These are phyloP conservation scores for Cydia strobilella DNA, from an alignment of 1,140 invertebrate species.

Conservation along the genomic window DNA sequence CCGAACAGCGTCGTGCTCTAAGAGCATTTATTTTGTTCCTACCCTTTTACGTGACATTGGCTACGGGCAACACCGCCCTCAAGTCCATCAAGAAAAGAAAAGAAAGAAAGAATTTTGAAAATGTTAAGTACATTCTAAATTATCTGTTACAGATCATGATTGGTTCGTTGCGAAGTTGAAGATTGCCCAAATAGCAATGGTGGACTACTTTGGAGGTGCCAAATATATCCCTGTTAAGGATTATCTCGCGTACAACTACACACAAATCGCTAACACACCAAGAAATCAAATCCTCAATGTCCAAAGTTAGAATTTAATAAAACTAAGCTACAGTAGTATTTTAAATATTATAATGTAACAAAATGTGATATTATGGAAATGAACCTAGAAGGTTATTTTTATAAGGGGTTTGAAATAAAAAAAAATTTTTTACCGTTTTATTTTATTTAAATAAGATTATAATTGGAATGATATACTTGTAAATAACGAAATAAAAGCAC, in stretches of 20 bases:
- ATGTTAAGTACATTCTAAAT: slow-evolving; percentile 7
- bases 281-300: neutral
- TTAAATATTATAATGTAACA: neutral
- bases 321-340: slow-evolving; percentile 26
- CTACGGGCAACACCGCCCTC: no score
- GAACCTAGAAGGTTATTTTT: slow-evolving; percentile 29
- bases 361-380: slow-evolving; percentile 29
- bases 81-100: no score
- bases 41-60: no score
- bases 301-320: neutral
- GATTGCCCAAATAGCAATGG: slow-evolving; percentile 84
- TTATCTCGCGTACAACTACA: slow-evolving; percentile 80
- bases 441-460: slow-evolving; percentile 18
- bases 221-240: slow-evolving; percentile 83
- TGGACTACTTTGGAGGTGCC: slow-evolving; percentile 90
- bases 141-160: slow-evolving; percentile 83
- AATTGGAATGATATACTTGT: slow-evolving; percentile 6
- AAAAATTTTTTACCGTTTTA: neutral
- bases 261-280: slow-evolving; percentile 50
- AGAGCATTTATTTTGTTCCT: no score
- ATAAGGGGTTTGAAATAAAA: slow-evolving; percentile 24
- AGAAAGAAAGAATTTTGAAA: no score
- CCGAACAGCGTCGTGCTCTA: no score
- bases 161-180: slow-evolving; percentile 89
- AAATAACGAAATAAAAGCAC: slow-evolving; percentile 29